Evolutionary conservation across 2,113 vertebrate genomes (phyloP).

Genomic region (Speoplatyrhinus poulsoni): DNA sequence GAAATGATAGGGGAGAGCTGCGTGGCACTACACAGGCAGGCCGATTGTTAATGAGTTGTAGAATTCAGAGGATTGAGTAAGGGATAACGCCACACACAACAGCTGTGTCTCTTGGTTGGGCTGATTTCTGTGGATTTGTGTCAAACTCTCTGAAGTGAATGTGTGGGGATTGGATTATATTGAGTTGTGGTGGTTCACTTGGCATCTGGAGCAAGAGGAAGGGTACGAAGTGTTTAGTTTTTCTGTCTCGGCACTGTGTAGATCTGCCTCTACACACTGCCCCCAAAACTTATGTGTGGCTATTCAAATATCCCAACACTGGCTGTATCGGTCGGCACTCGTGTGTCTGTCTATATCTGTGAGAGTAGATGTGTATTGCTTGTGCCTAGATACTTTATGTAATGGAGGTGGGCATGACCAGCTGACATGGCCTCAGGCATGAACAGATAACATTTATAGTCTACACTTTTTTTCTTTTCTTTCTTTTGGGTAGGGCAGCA

Average conservation of each 20-base stretch:
- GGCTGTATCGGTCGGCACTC: too few relatives aligned
- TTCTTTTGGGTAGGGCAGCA: too few relatives aligned
- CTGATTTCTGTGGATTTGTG: neutral
- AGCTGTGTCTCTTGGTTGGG: neutral
- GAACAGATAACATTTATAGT: too few relatives aligned
- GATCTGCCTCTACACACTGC: neutral
- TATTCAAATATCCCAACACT: too few relatives aligned
- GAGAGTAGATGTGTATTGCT: too few relatives aligned
- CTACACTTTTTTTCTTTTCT: too few relatives aligned
- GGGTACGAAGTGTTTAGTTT: constrained; percentile 37
- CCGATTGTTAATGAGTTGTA: neutral
- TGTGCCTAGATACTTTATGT: too few relatives aligned
- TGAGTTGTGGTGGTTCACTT: neutral
- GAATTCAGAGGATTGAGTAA: neutral
- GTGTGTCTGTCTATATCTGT: too few relatives aligned
- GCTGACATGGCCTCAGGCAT: too few relatives aligned
- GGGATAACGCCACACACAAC: neutral
- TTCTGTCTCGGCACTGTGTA: neutral
- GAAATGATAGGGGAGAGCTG: neutral
- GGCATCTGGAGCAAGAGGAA: constrained; percentile 6
- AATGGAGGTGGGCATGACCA: too few relatives aligned
- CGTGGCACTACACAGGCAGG: neutral
- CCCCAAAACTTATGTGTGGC: too few relatives aligned
- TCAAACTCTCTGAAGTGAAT: neutral
- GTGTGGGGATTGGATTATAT: constrained; percentile 24